Percentiles rank a stretch among this genome's conserved stretches.
Evolutionary conservation across 2,113 vertebrate genomes (phyloP).

Genomic region (Ochotona princeps): DNA sequence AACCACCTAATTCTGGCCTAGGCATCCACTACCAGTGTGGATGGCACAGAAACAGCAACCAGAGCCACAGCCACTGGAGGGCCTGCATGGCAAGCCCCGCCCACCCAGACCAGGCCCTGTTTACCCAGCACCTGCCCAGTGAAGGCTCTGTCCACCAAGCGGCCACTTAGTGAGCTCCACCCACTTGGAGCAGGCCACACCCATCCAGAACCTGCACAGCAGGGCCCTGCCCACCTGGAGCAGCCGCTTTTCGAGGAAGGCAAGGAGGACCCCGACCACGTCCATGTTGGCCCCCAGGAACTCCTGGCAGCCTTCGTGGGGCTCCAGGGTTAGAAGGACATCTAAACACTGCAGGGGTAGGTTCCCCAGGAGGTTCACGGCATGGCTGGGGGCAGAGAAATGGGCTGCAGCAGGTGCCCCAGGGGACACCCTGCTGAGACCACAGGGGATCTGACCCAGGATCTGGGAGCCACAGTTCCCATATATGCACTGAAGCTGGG

Average conservation of each 20-base stretch:
- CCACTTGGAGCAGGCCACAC: too few species aligned
- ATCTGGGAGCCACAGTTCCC: too few species aligned
- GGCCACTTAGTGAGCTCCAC: too few species aligned
- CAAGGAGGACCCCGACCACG: conserved; percentile 90
- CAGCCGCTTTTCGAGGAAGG: conserved; percentile 92
- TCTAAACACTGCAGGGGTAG: conserved; percentile 93
- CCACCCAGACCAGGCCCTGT: conserved; percentile 90
- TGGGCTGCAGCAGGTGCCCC: too few species aligned
- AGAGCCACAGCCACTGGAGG: background rate
- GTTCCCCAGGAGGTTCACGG: conserved; percentile 94
- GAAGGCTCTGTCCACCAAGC: too few species aligned
- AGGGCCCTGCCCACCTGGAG: conserved; percentile 88
- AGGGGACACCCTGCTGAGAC: background rate
- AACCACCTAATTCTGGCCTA: too few species aligned
- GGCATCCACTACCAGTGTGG: background rate
- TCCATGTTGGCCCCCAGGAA: conserved; percentile 97
- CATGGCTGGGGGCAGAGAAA: conserved; percentile 86
- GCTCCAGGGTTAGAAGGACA: conserved; percentile 91
- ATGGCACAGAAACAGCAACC: background rate
- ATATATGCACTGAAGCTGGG: background rate
- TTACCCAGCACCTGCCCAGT: conserved; percentile 81
- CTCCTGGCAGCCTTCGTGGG: conserved; percentile 90
- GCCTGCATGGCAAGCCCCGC: conserved; percentile 34
- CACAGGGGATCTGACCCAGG: background rate
- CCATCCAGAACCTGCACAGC: background rate